Percentiles rank a stretch among this genome's conserved stretches.
Conservation (phyloP, 2,113 vertebrate species). For the Trochalopteron elliotii region DNA sequence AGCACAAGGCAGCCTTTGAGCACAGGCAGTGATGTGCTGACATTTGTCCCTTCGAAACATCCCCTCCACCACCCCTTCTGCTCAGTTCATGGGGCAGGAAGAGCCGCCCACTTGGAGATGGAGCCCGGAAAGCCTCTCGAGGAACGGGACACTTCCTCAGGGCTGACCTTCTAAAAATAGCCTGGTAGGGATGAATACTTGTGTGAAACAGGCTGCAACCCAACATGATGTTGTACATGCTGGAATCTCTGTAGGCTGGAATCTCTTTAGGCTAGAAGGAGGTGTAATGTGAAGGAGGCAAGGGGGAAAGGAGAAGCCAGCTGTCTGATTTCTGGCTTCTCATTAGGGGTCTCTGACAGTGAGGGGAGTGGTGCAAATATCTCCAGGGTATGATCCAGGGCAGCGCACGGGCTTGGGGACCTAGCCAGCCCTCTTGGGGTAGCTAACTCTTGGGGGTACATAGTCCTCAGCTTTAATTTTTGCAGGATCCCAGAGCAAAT, state of each 20-base stretch:
- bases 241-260: conserved; percentile 31
- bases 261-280: conserved; percentile 14
- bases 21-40: neutral
- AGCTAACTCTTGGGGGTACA: neutral
- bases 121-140: neutral
- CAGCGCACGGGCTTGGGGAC: neutral
- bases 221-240: neutral
- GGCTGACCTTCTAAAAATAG: neutral
- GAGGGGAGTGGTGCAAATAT: neutral
- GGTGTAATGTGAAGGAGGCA: neutral
- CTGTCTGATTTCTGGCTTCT: neutral
- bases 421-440: neutral
- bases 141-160: neutral
- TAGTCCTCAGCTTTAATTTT: neutral
- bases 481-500: neutral
- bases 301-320: neutral
- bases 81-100: neutral
- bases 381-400: neutral
- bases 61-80: neutral
- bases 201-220: conserved; percentile 1
- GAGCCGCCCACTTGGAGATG: neutral
- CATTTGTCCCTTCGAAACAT: neutral
- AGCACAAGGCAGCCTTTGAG: neutral
- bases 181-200: neutral
- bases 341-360: neutral